Conservation (phyloP, 2,797 vertebrate species). For the Siniperca obscura region DNA sequence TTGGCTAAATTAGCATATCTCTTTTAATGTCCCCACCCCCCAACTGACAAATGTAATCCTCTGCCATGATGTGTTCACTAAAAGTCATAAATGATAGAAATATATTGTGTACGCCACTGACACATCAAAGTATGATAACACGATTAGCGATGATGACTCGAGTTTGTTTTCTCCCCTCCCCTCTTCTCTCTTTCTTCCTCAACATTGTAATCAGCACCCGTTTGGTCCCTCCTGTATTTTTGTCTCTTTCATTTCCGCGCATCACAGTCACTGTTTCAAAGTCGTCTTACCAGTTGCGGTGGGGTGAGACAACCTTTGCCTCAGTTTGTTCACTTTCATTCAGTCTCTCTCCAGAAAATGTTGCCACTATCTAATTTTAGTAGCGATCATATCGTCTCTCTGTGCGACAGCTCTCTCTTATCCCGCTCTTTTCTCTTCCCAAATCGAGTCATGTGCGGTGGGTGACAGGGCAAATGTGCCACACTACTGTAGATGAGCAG, state of each 20-base stretch:
- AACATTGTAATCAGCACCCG: slow-evolving; percentile 69
- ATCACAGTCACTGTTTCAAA: slow-evolving; percentile 68
- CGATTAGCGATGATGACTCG: slow-evolving; percentile 92
- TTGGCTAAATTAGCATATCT: slow-evolving; percentile 96
- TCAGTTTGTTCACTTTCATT: slow-evolving; percentile 66
- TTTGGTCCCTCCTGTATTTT: slow-evolving; percentile 70
- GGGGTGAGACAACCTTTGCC: slow-evolving; percentile 71
- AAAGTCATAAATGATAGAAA: slow-evolving; percentile 93
- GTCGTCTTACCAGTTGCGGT: slow-evolving; percentile 57
- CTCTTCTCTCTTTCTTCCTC: slow-evolving; percentile 60
- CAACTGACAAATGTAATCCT: slow-evolving; percentile 92
- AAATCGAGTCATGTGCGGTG: slow-evolving; percentile 62
- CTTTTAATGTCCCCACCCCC: slow-evolving; percentile 86
- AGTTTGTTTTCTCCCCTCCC: slow-evolving; percentile 81
- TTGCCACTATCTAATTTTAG: slow-evolving; percentile 77
- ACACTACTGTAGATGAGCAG: slow-evolving; percentile 67
- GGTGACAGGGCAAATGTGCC: slow-evolving; percentile 77
- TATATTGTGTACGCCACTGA: slow-evolving; percentile 90
- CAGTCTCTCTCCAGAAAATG: slow-evolving; percentile 66
- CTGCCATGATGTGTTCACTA: slow-evolving; percentile 91
- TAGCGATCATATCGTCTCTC: slow-evolving; percentile 51
- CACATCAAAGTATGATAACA: slow-evolving; percentile 92
- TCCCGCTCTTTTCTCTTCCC: slow-evolving; percentile 57
- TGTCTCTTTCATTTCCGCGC: slow-evolving; percentile 69
- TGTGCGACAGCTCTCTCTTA: slow-evolving; percentile 73